Evolutionary conservation across 1,140 invertebrate species (phyloP).

Genomic region (Euwallacea similis): DNA sequence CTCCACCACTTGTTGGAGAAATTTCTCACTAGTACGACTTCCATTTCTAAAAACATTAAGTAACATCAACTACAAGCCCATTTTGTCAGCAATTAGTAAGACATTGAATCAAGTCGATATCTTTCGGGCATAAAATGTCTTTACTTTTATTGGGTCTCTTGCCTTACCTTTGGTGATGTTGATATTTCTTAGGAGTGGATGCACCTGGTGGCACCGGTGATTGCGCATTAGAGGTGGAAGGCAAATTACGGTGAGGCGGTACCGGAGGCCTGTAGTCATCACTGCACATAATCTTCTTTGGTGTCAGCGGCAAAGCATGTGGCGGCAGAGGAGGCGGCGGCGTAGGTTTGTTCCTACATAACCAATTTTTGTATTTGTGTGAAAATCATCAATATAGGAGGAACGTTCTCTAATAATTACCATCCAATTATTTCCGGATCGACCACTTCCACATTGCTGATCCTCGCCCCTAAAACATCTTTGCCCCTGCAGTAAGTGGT

Average conservation of each 20-base stretch:
- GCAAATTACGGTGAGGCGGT: constrained; percentile 75
- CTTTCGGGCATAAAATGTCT: neutral
- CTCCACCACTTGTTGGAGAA: constrained; percentile 22
- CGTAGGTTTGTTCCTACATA: constrained; percentile 50
- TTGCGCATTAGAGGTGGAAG: constrained; percentile 45
- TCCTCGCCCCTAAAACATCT: constrained; percentile 31
- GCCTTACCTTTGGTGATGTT: constrained; percentile 29
- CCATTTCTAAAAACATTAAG: constrained; percentile 32
- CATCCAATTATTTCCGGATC: constrained; percentile 47
- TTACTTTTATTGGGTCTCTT: too few relatives aligned
- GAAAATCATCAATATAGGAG: neutral
- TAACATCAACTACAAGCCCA: neutral
- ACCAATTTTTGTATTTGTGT: neutral
- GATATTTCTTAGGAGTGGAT: constrained; percentile 33
- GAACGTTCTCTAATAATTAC: constrained; percentile 37
- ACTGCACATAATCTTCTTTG: constrained; percentile 11
- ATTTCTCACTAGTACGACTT: constrained; percentile 37
- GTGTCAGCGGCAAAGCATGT: constrained; percentile 52
- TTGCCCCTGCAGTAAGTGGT: constrained; percentile 72
- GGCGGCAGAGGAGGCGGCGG: constrained; percentile 61
- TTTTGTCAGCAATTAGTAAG: neutral
- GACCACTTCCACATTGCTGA: constrained; percentile 37
- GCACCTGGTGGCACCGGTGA: constrained; percentile 11
- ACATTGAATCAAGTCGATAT: neutral
- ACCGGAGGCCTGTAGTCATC: constrained; percentile 81